phyloP scores from a whole-genome alignment of 2,888 invertebrate species.

The Clivina fossor region DNA sequence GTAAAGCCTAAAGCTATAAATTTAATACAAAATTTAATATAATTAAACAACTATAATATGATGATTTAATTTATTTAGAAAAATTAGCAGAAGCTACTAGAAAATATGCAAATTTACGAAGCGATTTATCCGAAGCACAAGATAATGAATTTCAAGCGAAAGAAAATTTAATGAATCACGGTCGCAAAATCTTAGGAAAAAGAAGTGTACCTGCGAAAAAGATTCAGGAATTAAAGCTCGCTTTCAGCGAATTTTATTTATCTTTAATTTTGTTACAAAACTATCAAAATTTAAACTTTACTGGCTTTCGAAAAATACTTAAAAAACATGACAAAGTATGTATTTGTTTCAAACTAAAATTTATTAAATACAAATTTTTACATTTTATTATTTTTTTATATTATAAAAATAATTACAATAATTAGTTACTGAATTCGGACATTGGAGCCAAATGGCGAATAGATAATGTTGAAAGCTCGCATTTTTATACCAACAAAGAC shows the following conservation, averaged over 20 bases:
- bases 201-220: conserved; percentile 68
- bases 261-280: conserved; percentile 96
- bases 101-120: conserved; percentile 87
- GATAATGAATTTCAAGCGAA: conserved; percentile 49
- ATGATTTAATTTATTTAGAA: conserved; percentile 58
- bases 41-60: background rate
- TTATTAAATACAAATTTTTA: conserved; percentile 26
- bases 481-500: conserved; percentile 95
- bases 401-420: conserved; percentile 38
- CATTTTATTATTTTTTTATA: background rate
- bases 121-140: conserved; percentile 68
- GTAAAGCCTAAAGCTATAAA: conserved; percentile 52
- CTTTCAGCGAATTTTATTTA: conserved; percentile 98
- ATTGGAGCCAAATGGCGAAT: conserved; percentile 90
- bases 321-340: conserved; percentile 98
- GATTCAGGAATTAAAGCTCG: conserved; percentile 90
- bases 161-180: conserved; percentile 45
- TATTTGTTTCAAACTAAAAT: conserved; percentile 9
- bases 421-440: conserved; percentile 76
- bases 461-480: conserved; percentile 88
- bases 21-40: background rate
- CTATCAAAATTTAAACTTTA: conserved; percentile 97
- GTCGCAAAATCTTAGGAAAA: conserved; percentile 50
- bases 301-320: conserved; percentile 97
- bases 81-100: conserved; percentile 97